Evolutionary conservation across 2,113 vertebrate species (phyloP).

Genomic region (Calyptommatus sinebrachiatus): DNA sequence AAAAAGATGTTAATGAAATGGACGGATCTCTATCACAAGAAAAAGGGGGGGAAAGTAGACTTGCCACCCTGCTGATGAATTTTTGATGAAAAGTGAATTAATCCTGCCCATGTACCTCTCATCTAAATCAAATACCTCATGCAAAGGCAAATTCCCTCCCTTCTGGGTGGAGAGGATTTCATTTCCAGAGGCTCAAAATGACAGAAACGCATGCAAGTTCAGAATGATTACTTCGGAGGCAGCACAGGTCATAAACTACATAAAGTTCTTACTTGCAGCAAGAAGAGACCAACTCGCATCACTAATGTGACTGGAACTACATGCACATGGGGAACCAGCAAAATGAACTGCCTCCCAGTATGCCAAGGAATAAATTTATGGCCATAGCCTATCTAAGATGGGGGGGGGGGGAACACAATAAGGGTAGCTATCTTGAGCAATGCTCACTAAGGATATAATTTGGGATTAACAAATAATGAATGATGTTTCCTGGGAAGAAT

Average conservation of each 20-base stretch:
- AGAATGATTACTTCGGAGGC: conserved; percentile 3
- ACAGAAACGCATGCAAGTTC: neutral
- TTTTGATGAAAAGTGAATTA: conserved; percentile 20
- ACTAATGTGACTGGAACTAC: neutral
- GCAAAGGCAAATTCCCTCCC: conserved; percentile 5
- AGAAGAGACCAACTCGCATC: neutral
- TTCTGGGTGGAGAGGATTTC: conserved; percentile 6
- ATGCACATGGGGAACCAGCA: neutral
- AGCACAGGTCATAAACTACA: conserved; percentile 2
- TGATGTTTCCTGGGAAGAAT: too few species aligned
- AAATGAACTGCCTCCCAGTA: neutral
- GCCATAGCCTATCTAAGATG: neutral
- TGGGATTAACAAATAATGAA: too few species aligned
- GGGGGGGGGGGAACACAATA: neutral
- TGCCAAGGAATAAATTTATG: neutral
- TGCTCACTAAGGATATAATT: too few species aligned
- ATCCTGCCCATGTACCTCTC: conserved; percentile 20
- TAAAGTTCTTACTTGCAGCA: neutral
- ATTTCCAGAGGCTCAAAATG: neutral
- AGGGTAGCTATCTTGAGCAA: neutral
- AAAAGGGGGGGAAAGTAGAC: neutral
- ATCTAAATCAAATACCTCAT: conserved; percentile 10
- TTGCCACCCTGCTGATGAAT: conserved; percentile 10
- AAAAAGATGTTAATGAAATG: conserved; percentile 21
- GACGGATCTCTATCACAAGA: neutral